These are phyloP conservation scores for Tiliacea aurago DNA, from an alignment of 2,888 invertebrate species.

Conservation along the genomic window DNA sequence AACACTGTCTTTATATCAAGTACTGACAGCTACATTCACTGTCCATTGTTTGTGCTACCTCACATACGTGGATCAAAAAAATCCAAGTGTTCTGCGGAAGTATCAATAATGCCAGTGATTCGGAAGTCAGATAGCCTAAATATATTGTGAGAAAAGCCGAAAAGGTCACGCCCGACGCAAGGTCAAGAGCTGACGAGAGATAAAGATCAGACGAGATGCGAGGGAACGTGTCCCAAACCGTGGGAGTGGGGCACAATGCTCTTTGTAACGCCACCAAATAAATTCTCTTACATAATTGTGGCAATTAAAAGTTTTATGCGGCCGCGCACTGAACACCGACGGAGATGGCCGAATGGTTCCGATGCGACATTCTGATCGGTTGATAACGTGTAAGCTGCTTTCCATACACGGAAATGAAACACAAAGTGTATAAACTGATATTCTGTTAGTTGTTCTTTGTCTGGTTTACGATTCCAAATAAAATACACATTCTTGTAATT, in stretches of 20 bases:
- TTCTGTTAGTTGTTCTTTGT: conserved; percentile 54
- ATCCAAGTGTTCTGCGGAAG: conserved; percentile 69
- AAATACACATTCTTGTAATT: conserved; percentile 50
- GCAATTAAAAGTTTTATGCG: conserved; percentile 83
- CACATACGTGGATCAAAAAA: conserved; percentile 40
- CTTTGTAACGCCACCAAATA: conserved; percentile 78
- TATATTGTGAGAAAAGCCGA: conserved; percentile 74
- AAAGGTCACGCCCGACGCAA: conserved; percentile 82
- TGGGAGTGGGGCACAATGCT: conserved; percentile 82
- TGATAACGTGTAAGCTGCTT: conserved; percentile 62
- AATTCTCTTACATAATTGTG: conserved; percentile 84
- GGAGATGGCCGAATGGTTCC: conserved; percentile 53
- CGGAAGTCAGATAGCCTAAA: conserved; percentile 77
- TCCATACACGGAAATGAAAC: conserved; percentile 58
- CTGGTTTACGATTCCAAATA: conserved; percentile 59
- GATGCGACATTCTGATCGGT: conserved; percentile 70
- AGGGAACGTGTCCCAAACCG: conserved; percentile 82
- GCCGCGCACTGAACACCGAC: conserved; percentile 54
- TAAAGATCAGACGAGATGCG: conserved; percentile 75
- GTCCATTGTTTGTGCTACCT: conserved; percentile 48
- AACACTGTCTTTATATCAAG: conserved; percentile 28
- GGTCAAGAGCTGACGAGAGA: conserved; percentile 83
- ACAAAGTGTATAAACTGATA: conserved; percentile 54
- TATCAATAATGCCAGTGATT: conserved; percentile 73
- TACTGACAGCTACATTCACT: conserved; percentile 26